Percentiles rank a stretch among this genome's conserved stretches.
These are phyloP conservation scores for Raja brachyura DNA, from an alignment of 2,113 vertebrate genomes.

Conservation along the genomic window DNA sequence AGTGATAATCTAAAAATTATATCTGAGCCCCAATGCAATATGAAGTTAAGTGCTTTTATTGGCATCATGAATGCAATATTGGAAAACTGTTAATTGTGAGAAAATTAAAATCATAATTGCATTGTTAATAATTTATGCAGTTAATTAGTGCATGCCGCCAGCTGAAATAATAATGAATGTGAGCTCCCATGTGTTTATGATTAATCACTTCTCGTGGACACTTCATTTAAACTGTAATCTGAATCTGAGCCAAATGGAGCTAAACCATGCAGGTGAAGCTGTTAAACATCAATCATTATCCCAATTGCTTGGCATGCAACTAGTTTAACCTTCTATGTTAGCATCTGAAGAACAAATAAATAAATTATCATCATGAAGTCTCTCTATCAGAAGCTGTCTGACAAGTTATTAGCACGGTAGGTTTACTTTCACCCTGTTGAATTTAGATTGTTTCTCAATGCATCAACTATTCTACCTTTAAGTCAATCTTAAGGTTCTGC, in stretches of 20 bases:
- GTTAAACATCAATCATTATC: neutral
- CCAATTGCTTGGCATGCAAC: conserved; percentile 3
- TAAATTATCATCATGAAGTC: neutral
- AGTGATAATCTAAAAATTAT: neutral
- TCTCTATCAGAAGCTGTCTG: conserved; percentile 1
- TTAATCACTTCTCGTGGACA: neutral
- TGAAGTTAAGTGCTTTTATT: neutral
- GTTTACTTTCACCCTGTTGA: neutral
- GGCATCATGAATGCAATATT: neutral
- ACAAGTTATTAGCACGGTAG: neutral
- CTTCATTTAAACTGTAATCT: conserved; percentile 24
- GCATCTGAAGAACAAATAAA: conserved; percentile 27
- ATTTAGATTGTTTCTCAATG: no score
- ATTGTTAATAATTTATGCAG: conserved; percentile 26
- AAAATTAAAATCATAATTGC: conserved; percentile 28
- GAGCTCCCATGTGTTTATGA: neutral
- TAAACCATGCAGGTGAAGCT: neutral
- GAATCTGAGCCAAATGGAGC: neutral
- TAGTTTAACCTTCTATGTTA: conserved; percentile 31
- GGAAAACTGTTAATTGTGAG: conserved; percentile 1
- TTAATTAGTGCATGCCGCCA: neutral
- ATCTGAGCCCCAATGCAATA: neutral
- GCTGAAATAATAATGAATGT: conserved; percentile 15
- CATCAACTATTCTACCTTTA: no score
- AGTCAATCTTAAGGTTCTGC: no score